A percentile compares a stretch with the other conserved stretches of the same genome.
Conservation (phyloP, 2,797 vertebrate species). For the Heliangelus exortis region DNA sequence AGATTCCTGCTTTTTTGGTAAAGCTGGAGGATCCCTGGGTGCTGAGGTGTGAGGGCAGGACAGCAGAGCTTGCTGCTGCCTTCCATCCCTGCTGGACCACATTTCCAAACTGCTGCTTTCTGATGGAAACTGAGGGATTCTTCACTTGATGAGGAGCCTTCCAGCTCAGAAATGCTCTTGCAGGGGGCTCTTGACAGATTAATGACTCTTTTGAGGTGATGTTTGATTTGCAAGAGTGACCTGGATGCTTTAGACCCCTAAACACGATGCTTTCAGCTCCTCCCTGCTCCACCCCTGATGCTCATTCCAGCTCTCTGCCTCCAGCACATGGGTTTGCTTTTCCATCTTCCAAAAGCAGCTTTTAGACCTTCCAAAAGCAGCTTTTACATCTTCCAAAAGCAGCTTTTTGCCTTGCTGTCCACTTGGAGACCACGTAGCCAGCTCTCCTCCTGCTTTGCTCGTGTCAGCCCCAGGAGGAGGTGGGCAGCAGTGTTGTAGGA, state of each 20-base stretch:
- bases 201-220: background rate
- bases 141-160: background rate
- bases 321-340: background rate
- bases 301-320: background rate
- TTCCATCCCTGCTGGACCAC: background rate
- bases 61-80: background rate
- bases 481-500: background rate
- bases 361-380: background rate
- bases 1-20: background rate
- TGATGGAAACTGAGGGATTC: background rate
- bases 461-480: background rate
- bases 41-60: background rate
- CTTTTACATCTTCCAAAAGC: background rate
- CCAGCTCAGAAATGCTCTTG: background rate
- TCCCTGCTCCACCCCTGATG: background rate
- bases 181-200: background rate
- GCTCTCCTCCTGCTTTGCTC: background rate
- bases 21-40: background rate
- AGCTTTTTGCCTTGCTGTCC: background rate
- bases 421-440: background rate
- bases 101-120: background rate
- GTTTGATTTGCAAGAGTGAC: background rate
- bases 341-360: background rate
- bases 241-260: background rate
- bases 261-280: background rate